Evolutionary conservation across 2,113 vertebrate genomes (phyloP).

Genomic region (Orthonyx spaldingii): DNA sequence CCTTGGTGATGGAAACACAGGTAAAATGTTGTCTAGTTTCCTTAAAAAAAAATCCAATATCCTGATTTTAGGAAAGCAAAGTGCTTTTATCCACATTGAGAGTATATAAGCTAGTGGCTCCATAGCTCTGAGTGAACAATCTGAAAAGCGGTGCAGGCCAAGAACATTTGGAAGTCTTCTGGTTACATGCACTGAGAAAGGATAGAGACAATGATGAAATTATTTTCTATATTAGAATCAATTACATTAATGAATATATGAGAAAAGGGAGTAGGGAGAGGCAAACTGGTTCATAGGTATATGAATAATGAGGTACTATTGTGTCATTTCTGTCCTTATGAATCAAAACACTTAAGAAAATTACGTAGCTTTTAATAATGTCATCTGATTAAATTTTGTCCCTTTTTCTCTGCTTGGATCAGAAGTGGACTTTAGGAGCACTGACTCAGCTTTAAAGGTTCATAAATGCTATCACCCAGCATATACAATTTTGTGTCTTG

Average conservation of each 20-base stretch:
- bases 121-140: neutral
- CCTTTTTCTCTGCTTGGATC: neutral
- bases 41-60: neutral
- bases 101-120: neutral
- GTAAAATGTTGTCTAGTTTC: neutral
- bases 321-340: neutral
- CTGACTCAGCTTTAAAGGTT: neutral
- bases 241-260: neutral
- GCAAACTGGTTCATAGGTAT: neutral
- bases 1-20: neutral
- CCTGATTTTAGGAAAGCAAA: neutral
- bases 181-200: neutral
- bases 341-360: slow-evolving; percentile 41
- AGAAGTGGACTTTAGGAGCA: neutral
- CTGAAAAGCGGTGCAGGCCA: neutral
- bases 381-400: slow-evolving; percentile 3
- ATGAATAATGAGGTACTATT: slow-evolving; percentile 3
- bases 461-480: neutral
- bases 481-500: neutral
- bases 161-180: neutral
- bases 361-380: slow-evolving; percentile 26
- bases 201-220: neutral
- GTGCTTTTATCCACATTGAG: neutral
- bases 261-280: neutral
- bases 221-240: neutral